These are phyloP conservation scores for Paradoxurus hermaphroditus DNA, from an alignment of 2,113 vertebrate species.

Conservation along the genomic window DNA sequence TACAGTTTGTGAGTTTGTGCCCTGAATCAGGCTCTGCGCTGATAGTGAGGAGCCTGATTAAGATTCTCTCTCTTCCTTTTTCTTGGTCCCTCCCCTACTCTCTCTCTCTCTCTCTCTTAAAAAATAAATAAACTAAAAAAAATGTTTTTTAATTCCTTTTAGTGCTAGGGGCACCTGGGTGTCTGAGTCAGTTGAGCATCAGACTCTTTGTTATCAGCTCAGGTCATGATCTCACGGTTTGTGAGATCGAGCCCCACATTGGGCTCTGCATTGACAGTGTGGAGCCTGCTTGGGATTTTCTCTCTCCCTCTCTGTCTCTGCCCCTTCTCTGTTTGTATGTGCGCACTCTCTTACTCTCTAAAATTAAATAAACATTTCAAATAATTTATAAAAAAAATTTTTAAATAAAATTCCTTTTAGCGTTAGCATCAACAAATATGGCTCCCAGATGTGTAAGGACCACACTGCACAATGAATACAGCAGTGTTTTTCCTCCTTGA, in stretches of 20 bases:
- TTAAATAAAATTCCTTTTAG: background rate
- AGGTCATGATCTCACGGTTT: background rate
- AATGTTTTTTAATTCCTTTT: too few relatives aligned
- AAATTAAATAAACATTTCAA: background rate
- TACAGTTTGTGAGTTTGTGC: too few relatives aligned
- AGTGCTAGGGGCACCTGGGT: background rate
- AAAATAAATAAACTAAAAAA: background rate
- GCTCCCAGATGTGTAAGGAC: background rate
- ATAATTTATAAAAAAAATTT: too few relatives aligned
- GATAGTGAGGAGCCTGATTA: background rate
- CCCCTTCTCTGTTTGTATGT: accelerated
- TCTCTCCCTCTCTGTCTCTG: background rate
- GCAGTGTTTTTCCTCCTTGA: background rate
- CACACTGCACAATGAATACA: background rate
- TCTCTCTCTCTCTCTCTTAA: background rate
- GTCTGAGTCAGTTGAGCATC: background rate
- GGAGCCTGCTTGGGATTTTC: background rate
- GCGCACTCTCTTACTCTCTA: background rate
- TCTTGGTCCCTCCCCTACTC: background rate
- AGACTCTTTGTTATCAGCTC: background rate
- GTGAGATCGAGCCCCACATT: background rate
- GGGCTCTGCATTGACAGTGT: background rate
- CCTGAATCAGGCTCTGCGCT: background rate
- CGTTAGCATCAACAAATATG: background rate
- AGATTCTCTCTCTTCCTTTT: background rate